Percentiles rank a stretch among this genome's conserved stretches.
phyloP scores from a whole-genome alignment of 2,888 invertebrate species.

The Drosophila falleni region DNA sequence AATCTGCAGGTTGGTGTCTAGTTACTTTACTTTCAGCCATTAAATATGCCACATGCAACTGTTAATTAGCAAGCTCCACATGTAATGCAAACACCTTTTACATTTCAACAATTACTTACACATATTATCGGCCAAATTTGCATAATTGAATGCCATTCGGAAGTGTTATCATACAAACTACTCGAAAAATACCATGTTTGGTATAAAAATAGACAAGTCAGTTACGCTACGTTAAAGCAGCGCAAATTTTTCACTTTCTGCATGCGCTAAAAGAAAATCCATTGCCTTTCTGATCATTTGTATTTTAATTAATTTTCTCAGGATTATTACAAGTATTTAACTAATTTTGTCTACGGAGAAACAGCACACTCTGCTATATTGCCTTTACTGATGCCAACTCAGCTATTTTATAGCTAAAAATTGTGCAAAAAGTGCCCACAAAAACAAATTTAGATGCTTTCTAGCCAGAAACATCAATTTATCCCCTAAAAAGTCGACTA shows the following conservation, averaged over 20 bases:
- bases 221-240: slow-evolving; percentile 27
- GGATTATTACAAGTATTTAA: slow-evolving; percentile 9
- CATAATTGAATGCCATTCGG: slow-evolving; percentile 79
- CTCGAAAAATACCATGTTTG: slow-evolving; percentile 44
- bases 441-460: too few relatives aligned
- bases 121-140: slow-evolving; percentile 78
- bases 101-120: slow-evolving; percentile 64
- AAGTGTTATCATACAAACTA: slow-evolving; percentile 24
- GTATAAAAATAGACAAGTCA: slow-evolving; percentile 24
- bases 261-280: slow-evolving; percentile 7
- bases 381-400: too few relatives aligned
- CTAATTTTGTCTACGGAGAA: slow-evolving; percentile 5
- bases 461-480: too few relatives aligned
- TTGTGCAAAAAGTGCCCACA: too few relatives aligned
- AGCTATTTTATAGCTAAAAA: too few relatives aligned
- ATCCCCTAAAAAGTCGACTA: too few relatives aligned
- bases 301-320: slow-evolving; percentile 1
- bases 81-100: neutral
- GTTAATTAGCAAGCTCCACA: too few relatives aligned
- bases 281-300: slow-evolving; percentile 38
- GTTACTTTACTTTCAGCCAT: neutral
- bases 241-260: slow-evolving; percentile 11
- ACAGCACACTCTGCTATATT: neutral
- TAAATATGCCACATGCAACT: neutral
- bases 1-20: slow-evolving; percentile 7